phyloP scores from a whole-genome alignment of 1,140 invertebrate genomes.

The Drosophila pruinosa region DNA sequence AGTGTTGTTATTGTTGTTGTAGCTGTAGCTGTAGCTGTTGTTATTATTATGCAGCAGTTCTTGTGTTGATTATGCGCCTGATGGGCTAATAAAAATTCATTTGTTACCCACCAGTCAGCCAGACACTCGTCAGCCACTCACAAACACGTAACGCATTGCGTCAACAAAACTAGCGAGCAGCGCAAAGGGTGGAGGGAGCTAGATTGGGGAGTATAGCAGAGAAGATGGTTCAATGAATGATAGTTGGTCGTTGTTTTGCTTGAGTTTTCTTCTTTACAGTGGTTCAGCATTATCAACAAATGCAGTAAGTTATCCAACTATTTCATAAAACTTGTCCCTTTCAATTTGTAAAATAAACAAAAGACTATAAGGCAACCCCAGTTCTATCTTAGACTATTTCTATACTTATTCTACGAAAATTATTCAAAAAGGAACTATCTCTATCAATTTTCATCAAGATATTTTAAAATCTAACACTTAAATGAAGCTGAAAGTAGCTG shows the following conservation, averaged over 20 bases:
- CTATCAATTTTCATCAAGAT: no score
- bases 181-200: background rate
- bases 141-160: conserved; percentile 33
- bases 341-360: no score
- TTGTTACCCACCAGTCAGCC: conserved; percentile 30
- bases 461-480: no score
- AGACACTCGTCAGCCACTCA: conserved; percentile 15
- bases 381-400: no score
- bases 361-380: no score
- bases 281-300: no score
- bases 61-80: conserved; percentile 53
- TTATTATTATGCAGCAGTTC: conserved; percentile 78
- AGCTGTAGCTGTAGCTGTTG: conserved; percentile 36
- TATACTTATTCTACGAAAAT: no score
- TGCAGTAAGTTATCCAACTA: no score
- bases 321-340: no score
- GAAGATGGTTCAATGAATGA: background rate
- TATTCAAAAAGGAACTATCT: no score
- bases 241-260: conserved; percentile 1
- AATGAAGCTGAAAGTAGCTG: no score
- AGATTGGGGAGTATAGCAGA: background rate
- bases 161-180: conserved; percentile 6
- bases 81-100: conserved; percentile 79
- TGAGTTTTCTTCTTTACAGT: background rate
- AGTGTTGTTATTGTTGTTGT: conserved; percentile 55